A percentile compares a stretch with the other conserved stretches of the same genome.
These are phyloP conservation scores for Phalacrocorax brasilianus DNA, from an alignment of 2,113 vertebrate genomes.

Conservation along the genomic window DNA sequence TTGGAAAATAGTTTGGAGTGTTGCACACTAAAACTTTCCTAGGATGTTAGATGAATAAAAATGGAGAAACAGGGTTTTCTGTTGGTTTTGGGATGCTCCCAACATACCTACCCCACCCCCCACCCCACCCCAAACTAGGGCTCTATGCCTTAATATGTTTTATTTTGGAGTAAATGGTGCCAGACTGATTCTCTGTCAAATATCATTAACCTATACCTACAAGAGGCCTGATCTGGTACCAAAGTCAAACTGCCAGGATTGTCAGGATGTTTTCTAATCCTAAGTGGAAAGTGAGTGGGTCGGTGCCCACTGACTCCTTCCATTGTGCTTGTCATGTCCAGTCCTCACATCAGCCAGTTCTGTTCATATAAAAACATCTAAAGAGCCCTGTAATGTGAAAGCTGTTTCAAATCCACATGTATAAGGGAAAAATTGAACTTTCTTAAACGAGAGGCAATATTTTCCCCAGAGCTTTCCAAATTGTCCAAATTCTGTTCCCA, in stretches of 20 bases:
- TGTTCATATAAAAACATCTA: neutral
- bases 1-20: neutral
- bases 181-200: neutral
- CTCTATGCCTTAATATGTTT: neutral
- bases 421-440: neutral
- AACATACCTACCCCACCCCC: too few species aligned
- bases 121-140: rapidly evolving
- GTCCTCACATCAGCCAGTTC: neutral
- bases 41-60: neutral
- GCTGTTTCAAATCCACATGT: neutral
- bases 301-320: neutral
- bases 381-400: neutral
- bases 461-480: neutral
- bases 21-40: neutral
- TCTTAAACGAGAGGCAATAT: neutral
- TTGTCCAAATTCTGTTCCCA: neutral
- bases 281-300: neutral
- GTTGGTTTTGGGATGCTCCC: neutral
- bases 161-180: neutral
- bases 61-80: neutral
- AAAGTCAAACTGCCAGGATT: neutral
- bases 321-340: neutral
- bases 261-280: neutral
- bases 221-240: neutral
- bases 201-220: neutral